Base-by-base conservation (phyloP, 2,888 invertebrate species). In the Nebria brevicollis region DNA sequence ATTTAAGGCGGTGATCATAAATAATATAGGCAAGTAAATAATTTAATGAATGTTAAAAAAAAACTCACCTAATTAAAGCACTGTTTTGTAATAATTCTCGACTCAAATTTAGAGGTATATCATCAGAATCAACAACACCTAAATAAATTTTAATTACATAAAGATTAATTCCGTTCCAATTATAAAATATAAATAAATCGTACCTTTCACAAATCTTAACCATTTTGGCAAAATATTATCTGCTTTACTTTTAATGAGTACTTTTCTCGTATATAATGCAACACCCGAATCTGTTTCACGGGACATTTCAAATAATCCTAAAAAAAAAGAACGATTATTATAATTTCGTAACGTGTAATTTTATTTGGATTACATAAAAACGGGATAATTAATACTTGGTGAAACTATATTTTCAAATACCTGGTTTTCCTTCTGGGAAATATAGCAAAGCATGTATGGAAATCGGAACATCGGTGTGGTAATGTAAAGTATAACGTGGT, bases 71-170 rank as follows among this genome's bases (percentile, higher is more conserved):
- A 84, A 99, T 97, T 3, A 99, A 91, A 34, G 94, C 92, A 89
- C 97, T 97, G 86, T 99, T 98, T 90, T 99, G 99, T 75, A 99
- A 90, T 82, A 99, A 90, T 89, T 99, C 99, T 87, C 99, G 92
- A 88, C 98, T 98, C 83, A 99, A 91, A 92, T 99, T 99, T 80
- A 99, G 90, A 68, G 99, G 99, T 90, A 99, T 98, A 89, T 99
- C 99, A 91, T 99, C 99, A 0, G 98, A 98, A 91, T 99, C 99
- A 15, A 99, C 97, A 43, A 99, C 98, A 87, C 98, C 94, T 93
- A 70, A 70, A 70, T 25, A 54, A 54, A 54, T 54, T 8, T 13
- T 1, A 54, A 54, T 54, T 54, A 54, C 84, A 77, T 41, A 78
- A 77, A 77, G 41, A 73, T 73, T 41, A 73, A 15, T 73, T 34